phyloP scores from a whole-genome alignment of 2,113 vertebrate genomes.

The Pitta sordida region DNA sequence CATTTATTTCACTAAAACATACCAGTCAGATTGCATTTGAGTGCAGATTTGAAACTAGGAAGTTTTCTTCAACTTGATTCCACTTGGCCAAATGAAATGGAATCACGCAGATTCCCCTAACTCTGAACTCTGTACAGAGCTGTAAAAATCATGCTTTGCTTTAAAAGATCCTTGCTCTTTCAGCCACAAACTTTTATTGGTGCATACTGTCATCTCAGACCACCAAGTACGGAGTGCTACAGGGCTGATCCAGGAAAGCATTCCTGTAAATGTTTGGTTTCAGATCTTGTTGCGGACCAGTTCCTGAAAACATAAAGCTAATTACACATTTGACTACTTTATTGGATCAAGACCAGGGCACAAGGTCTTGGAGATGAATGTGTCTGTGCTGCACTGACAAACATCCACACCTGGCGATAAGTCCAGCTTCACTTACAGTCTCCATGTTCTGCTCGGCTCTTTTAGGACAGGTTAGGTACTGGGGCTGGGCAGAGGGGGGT shows the following conservation, averaged over 20 bases:
- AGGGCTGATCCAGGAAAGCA: neutral
- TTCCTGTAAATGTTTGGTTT: neutral
- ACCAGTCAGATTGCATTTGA: neutral
- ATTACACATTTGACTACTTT: neutral
- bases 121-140: neutral
- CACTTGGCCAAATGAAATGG: neutral
- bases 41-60: neutral
- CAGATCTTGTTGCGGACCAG: neutral
- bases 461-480: neutral
- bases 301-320: neutral
- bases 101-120: neutral
- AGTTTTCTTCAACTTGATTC: neutral
- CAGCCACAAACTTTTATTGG: neutral
- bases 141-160: neutral
- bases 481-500: fast-evolving
- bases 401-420: neutral
- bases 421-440: neutral
- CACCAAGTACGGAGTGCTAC: neutral
- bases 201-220: neutral
- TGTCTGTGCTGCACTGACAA: neutral
- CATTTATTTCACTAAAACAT: neutral
- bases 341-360: neutral
- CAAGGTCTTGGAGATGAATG: fast-evolving
- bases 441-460: neutral
- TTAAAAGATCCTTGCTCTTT: neutral